A percentile compares a stretch with the other conserved stretches of the same genome.
Evolutionary conservation across 2,797 vertebrate genomes (phyloP).

Genomic region (Myiotriccus ornatus): DNA sequence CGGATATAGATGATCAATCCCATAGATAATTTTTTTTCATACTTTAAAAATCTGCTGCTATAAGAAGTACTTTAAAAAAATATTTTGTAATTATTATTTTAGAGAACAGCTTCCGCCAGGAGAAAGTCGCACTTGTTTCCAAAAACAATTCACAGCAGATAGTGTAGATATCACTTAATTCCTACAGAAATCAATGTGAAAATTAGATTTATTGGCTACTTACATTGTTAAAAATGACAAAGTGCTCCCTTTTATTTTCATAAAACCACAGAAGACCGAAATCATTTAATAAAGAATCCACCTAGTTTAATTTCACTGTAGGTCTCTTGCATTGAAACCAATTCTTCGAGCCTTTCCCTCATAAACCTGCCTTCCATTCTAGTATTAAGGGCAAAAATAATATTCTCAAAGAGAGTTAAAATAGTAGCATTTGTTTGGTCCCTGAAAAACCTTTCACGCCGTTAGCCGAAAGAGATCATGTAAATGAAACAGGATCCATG

Average conservation of each 20-base stretch:
- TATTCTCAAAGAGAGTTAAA: not conserved
- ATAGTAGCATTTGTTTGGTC: not conserved
- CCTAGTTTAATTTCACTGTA: constrained; percentile 64
- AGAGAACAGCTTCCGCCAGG: not conserved
- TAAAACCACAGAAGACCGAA: constrained; percentile 72
- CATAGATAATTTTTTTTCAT: not conserved
- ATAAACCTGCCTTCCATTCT: not conserved
- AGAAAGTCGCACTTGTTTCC: constrained; percentile 30
- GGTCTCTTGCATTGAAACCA: constrained; percentile 31
- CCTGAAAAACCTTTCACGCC: not conserved
- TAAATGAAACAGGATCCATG: not conserved
- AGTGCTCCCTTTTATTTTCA: constrained; percentile 77
- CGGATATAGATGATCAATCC: not conserved
- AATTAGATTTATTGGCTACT: constrained; percentile 78
- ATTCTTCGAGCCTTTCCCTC: not conserved
- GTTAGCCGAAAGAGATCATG: not conserved
- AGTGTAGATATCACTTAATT: constrained; percentile 73
- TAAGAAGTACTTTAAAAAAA: not conserved
- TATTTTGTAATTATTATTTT: not conserved
- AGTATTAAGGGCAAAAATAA: not conserved
- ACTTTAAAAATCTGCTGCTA: not conserved
- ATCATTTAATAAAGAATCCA: constrained; percentile 73
- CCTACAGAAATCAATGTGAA: constrained; percentile 73
- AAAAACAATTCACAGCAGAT: constrained; percentile 66
- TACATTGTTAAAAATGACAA: constrained; percentile 79